A percentile compares a stretch with the other conserved stretches of the same genome.
These are phyloP conservation scores for Baccha elongata DNA, from an alignment of 2,888 invertebrate species.

Conservation along the genomic window DNA sequence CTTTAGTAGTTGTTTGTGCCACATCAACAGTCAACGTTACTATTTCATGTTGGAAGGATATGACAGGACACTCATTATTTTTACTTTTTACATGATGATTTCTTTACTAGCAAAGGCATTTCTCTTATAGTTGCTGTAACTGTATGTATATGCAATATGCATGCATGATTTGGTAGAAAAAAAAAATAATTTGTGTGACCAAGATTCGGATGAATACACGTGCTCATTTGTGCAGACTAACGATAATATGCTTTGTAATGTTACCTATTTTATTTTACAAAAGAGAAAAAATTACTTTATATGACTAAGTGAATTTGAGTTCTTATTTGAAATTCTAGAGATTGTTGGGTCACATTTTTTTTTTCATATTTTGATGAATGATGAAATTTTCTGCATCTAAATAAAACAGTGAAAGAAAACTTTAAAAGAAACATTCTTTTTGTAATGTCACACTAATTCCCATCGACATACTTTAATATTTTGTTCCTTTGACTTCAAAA, in stretches of 20 bases:
- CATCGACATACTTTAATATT: too few species aligned
- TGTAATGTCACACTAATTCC: too few species aligned
- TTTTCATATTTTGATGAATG: too few species aligned
- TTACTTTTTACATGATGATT: neutral
- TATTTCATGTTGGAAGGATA: neutral
- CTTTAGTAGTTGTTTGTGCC: neutral
- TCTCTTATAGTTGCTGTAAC: too few species aligned
- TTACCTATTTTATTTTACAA: neutral
- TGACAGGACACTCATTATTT: constrained; percentile 10
- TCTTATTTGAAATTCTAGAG: too few species aligned
- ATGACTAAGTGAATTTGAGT: too few species aligned
- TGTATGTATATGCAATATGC: neutral
- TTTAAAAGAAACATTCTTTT: too few species aligned
- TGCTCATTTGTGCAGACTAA: neutral
- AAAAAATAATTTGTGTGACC: neutral
- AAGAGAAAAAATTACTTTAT: too few species aligned
- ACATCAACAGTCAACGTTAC: neutral
- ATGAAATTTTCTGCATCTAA: too few species aligned
- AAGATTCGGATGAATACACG: neutral
- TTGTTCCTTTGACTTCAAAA: too few species aligned
- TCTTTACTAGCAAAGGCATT: neutral
- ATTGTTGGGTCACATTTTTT: too few species aligned
- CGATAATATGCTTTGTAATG: neutral
- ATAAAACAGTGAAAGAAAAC: too few species aligned
- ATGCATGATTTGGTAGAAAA: neutral